Conservation (phyloP, 2,888 invertebrate genomes). For the Cryptus viduatorius region DNA sequence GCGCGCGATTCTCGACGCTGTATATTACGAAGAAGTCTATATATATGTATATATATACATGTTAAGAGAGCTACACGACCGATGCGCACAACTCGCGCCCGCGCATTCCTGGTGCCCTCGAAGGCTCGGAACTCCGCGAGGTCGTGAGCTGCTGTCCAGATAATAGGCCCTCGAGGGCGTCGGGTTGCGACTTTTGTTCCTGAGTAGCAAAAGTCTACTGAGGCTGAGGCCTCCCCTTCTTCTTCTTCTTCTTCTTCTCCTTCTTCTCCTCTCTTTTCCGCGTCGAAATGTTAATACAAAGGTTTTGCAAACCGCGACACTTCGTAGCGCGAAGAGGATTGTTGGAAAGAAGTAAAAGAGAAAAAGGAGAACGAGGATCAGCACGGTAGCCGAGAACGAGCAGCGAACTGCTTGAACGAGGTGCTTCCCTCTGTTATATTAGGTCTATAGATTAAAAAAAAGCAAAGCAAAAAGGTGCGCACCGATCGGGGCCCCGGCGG, state of each 20-base stretch:
- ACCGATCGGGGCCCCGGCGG: constrained; percentile 29
- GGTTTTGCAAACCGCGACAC: background rate
- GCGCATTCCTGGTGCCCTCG: constrained; percentile 77
- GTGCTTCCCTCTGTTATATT: constrained; percentile 6
- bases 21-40: constrained; percentile 60
- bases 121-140: constrained; percentile 65
- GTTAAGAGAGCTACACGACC: constrained; percentile 8
- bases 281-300: constrained; percentile 9
- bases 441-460: constrained; percentile 71
- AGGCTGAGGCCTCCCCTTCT: background rate
- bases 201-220: too few species aligned
- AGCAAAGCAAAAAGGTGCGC: constrained; percentile 71
- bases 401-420: constrained; percentile 61
- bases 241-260: background rate
- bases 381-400: constrained; percentile 72
- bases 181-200: constrained; percentile 27
- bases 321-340: background rate
- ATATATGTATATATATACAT: too few species aligned
- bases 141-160: constrained; percentile 56
- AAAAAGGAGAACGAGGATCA: background rate
- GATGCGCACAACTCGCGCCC: constrained; percentile 57
- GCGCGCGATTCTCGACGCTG: constrained; percentile 78
- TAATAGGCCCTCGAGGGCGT: constrained; percentile 54
- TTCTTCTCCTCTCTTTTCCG: background rate
- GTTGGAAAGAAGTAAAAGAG: background rate